Percentiles rank a stretch among this genome's conserved stretches.
phyloP scores from a whole-genome alignment of 2,797 vertebrate species.

The Aselliscus stoliczkanus region DNA sequence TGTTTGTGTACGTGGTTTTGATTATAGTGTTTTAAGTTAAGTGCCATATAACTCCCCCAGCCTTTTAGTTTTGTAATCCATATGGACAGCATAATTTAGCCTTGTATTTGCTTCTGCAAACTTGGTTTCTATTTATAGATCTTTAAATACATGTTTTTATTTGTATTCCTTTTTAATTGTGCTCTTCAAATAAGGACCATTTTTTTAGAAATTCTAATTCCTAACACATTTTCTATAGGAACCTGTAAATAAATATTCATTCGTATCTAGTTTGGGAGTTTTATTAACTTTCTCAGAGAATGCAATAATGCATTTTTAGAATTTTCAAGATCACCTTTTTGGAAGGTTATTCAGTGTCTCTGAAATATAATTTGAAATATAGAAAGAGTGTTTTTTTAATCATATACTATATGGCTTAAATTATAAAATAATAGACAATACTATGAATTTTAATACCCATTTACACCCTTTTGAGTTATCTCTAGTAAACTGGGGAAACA shows the following conservation, averaged over 20 bases:
- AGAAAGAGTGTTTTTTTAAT: not conserved
- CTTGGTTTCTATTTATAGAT: not conserved
- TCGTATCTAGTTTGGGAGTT: not conserved
- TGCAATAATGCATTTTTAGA: not conserved
- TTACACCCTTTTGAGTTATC: not conserved
- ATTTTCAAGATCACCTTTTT: not conserved
- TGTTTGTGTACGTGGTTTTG: not conserved
- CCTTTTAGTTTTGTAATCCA: not conserved
- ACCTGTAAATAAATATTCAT: not conserved
- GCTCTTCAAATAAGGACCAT: not conserved
- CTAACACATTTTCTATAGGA: not conserved
- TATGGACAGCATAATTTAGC: not conserved
- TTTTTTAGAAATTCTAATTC: constrained; percentile 27
- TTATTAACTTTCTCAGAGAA: constrained; percentile 20
- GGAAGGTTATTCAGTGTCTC: not conserved
- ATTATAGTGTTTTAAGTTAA: not conserved
- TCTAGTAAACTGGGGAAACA: not conserved
- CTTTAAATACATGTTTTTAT: not conserved
- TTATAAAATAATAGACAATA: not conserved
- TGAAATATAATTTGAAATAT: constrained; percentile 34
- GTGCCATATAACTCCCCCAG: not conserved
- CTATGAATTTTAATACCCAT: not conserved
- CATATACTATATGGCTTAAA: not conserved
- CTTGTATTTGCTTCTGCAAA: not conserved
- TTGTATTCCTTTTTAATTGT: not conserved